These are phyloP conservation scores for Takifugu bimaculatus DNA, from an alignment of 2,113 vertebrate genomes.

Conservation along the genomic window DNA sequence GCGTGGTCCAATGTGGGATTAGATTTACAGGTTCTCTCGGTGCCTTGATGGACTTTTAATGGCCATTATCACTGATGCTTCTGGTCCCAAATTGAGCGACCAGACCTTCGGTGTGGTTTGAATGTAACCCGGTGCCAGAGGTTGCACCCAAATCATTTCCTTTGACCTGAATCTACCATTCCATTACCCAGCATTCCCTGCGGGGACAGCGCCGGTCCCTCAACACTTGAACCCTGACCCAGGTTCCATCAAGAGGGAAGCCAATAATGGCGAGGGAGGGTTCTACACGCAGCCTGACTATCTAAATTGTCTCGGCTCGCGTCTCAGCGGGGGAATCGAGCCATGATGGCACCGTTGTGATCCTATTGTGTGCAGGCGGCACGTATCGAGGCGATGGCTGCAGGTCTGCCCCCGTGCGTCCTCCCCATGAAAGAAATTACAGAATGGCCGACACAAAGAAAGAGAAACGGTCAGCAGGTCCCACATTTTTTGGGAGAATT, in stretches of 20 bases:
- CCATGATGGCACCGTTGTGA: constrained; percentile 34
- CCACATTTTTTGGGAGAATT: no score
- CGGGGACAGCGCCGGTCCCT: constrained; percentile 62
- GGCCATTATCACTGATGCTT: constrained; percentile 45
- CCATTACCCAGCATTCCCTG: constrained; percentile 71
- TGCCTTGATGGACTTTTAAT: constrained; percentile 62
- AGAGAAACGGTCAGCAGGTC: constrained; percentile 44
- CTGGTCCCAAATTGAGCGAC: constrained; percentile 49
- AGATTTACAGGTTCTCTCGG: constrained; percentile 58
- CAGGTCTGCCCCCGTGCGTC: not conserved
- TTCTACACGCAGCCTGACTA: constrained; percentile 56
- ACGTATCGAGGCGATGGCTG: not conserved
- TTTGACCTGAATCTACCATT: constrained; percentile 73
- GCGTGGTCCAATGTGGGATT: constrained; percentile 29
- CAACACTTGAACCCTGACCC: constrained; percentile 72
- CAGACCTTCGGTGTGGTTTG: constrained; percentile 46
- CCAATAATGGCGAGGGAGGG: constrained; percentile 53
- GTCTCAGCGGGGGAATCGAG: constrained; percentile 42
- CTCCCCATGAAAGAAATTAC: not conserved
- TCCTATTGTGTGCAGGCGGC: constrained; percentile 3
- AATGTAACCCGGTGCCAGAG: constrained; percentile 46
- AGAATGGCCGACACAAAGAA: constrained; percentile 2
- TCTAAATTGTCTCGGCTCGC: constrained; percentile 38
- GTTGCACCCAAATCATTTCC: constrained; percentile 65
- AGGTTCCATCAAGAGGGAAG: constrained; percentile 49